These are phyloP conservation scores for Dryobates pubescens DNA, from an alignment of 2,797 vertebrate genomes.

Conservation along the genomic window DNA sequence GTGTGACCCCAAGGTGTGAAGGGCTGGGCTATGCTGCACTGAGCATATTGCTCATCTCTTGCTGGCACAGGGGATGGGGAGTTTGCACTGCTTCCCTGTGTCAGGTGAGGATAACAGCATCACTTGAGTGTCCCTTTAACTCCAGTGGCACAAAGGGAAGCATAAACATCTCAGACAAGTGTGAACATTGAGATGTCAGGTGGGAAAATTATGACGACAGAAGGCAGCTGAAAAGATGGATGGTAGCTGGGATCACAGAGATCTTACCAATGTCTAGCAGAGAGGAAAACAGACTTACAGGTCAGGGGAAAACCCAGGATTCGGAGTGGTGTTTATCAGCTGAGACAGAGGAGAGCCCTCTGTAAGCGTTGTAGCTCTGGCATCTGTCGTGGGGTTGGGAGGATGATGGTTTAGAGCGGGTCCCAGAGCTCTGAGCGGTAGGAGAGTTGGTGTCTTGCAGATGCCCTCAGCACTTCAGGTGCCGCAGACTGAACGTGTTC, in stretches of 20 bases:
- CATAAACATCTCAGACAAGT: not conserved
- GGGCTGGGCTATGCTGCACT: not conserved
- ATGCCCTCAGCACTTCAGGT: not conserved
- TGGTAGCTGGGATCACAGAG: not conserved
- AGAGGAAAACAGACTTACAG: not conserved
- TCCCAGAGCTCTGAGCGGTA: not conserved
- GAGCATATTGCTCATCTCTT: not conserved
- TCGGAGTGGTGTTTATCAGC: not conserved
- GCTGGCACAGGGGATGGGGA: accelerated
- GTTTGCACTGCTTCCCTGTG: not conserved
- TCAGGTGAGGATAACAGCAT: not conserved
- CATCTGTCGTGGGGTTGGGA: not conserved
- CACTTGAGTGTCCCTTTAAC: not conserved
- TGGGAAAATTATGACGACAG: not conserved
- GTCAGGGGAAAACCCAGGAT: not conserved
- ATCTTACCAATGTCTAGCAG: not conserved
- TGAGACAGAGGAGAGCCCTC: not conserved
- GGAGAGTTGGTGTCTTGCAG: not conserved
- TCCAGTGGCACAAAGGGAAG: not conserved
- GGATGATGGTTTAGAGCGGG: accelerated
- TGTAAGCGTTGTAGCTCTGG: not conserved
- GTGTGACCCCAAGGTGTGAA: not conserved
- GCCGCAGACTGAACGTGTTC: not conserved
- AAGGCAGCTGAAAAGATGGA: not conserved
- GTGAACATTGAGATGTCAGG: not conserved